Evolutionary conservation across 1,140 invertebrate genomes (phyloP).

Genomic region (Drosophila athabasca): DNA sequence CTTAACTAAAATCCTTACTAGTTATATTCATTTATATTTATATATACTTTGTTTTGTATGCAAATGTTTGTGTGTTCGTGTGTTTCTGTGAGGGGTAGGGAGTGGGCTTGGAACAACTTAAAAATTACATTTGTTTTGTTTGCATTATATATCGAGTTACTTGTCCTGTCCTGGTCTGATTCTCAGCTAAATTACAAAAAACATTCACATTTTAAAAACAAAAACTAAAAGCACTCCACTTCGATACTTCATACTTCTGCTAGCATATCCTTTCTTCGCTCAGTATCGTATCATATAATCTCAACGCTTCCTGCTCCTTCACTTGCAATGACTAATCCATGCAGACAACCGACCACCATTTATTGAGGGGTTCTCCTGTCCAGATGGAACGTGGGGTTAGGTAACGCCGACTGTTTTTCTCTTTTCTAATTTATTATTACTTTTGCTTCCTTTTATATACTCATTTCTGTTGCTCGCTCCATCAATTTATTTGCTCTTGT

Average conservation of each 20-base stretch:
- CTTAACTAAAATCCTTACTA: conserved; percentile 79
- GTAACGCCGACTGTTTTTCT: conserved; percentile 66
- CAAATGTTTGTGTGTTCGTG: conserved; percentile 62
- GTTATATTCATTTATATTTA: conserved; percentile 78
- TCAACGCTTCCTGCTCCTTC: conserved; percentile 60
- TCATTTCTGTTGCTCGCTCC: conserved; percentile 53
- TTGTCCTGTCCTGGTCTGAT: conserved; percentile 8
- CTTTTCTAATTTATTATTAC: conserved; percentile 31
- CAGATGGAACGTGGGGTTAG: conserved; percentile 68
- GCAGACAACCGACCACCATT: conserved; percentile 40
- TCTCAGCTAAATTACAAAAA: conserved; percentile 56
- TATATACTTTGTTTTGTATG: conserved; percentile 63
- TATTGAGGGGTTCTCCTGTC: conserved; percentile 48
- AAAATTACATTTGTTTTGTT: conserved; percentile 50
- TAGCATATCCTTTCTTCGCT: no score
- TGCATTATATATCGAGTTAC: conserved; percentile 25
- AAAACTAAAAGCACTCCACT: conserved; percentile 75
- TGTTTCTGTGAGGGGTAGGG: conserved; percentile 35
- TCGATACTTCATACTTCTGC: conserved; percentile 23
- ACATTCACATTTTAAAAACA: conserved; percentile 38
- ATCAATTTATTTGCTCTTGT: conserved; percentile 49
- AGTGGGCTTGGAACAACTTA: conserved; percentile 49
- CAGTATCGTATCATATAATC: conserved; percentile 51
- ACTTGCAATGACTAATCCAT: conserved; percentile 71
- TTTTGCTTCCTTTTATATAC: conserved; percentile 32